Conservation (phyloP, 2,797 vertebrate species). For the Pelobates cultripes region DNA sequence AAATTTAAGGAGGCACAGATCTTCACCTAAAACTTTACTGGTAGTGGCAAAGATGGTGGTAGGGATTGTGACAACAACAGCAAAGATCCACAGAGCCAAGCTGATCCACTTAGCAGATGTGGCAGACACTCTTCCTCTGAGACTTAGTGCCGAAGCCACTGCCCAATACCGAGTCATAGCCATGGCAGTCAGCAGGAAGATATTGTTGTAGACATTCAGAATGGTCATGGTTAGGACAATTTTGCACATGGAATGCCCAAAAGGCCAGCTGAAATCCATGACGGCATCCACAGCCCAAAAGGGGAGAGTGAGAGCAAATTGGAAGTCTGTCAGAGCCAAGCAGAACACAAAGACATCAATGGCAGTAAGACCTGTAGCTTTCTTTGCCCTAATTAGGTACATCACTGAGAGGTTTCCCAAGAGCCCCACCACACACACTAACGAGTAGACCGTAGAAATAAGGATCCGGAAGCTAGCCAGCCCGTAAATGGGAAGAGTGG, state of each 20-base stretch:
- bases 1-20: slow-evolving; percentile 76
- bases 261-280: slow-evolving; percentile 82
- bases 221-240: slow-evolving; percentile 73
- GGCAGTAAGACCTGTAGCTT: slow-evolving; percentile 64
- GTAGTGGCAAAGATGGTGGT: slow-evolving; percentile 72
- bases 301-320: slow-evolving; percentile 77
- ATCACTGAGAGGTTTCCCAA: slow-evolving; percentile 77
- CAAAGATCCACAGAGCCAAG: slow-evolving; percentile 68
- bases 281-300: slow-evolving; percentile 80
- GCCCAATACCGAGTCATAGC: slow-evolving; percentile 76
- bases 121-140: slow-evolving; percentile 62
- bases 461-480: slow-evolving; percentile 65
- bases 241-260: slow-evolving; percentile 75
- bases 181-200: slow-evolving; percentile 79
- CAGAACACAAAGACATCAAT: slow-evolving; percentile 81
- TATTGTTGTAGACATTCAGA: slow-evolving; percentile 76
- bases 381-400: slow-evolving; percentile 72
- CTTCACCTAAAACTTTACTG: slow-evolving; percentile 61
- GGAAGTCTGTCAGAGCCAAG: slow-evolving; percentile 76
- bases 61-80: slow-evolving; percentile 68
- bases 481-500: slow-evolving; percentile 60
- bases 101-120: slow-evolving; percentile 63
- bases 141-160: slow-evolving; percentile 71
- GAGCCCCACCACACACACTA: slow-evolving; percentile 73
- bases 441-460: slow-evolving; percentile 71